Percentiles rank a stretch among this genome's conserved stretches.
These are phyloP conservation scores for Tinea pellionella DNA, from an alignment of 2,888 invertebrate genomes.

Conservation along the genomic window DNA sequence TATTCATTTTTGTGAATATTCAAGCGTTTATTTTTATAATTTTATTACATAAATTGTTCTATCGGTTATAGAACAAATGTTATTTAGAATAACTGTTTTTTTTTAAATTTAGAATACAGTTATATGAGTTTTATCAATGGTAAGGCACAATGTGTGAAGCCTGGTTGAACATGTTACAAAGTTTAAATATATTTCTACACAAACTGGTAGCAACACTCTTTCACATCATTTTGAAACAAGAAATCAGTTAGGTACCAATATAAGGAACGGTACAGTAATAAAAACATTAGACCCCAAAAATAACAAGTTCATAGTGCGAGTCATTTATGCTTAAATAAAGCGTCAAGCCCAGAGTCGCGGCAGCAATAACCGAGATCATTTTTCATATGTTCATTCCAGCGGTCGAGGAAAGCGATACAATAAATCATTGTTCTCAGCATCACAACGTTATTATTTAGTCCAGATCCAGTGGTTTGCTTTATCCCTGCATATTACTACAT, in stretches of 20 bases:
- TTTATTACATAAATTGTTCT: neutral
- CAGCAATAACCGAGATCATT: conserved; percentile 66
- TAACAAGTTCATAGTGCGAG: conserved; percentile 54
- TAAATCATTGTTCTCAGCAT: conserved; percentile 67
- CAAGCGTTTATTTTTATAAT: conserved; percentile 4
- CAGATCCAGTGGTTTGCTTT: conserved; percentile 27
- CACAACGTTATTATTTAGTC: conserved; percentile 64
- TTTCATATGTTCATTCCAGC: conserved; percentile 67
- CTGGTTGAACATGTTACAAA: no score
- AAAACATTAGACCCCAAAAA: neutral
- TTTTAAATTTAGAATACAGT: no score
- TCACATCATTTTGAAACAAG: no score
- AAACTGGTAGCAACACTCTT: no score
- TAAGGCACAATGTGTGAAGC: no score
- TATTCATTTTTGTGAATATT: conserved; percentile 1
- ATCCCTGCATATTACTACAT: conserved; percentile 25
- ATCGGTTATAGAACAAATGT: neutral
- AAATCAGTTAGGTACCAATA: no score
- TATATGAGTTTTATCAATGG: no score
- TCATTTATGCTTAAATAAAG: conserved; percentile 68
- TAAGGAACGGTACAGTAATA: no score
- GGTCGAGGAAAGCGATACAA: conserved; percentile 64
- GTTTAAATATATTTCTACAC: neutral
- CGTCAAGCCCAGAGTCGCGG: conserved; percentile 65
- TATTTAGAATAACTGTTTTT: no score